Percentiles rank a stretch among this genome's conserved stretches.
Conservation (phyloP, 2,113 vertebrate species). For the Carollia perspicillata region DNA sequence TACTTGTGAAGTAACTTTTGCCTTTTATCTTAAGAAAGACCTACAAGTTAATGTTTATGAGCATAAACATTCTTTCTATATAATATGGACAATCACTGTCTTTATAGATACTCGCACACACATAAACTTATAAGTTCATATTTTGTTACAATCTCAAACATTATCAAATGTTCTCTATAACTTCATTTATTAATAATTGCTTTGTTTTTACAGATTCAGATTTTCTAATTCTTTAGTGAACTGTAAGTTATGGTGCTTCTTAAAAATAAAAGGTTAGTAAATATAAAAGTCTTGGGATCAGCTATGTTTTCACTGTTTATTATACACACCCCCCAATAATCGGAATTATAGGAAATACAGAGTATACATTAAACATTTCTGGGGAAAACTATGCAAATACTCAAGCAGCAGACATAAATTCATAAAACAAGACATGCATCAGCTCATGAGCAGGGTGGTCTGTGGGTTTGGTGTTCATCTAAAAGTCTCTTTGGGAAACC, state of each 20-base stretch:
- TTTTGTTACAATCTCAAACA: neutral
- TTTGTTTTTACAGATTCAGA: constrained; percentile 7
- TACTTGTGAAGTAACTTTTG: neutral
- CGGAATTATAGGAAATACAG: neutral
- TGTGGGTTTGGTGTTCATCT: neutral
- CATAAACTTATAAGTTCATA: neutral
- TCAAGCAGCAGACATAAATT: constrained; percentile 32
- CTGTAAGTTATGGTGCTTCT: constrained; percentile 2
- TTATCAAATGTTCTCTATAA: neutral
- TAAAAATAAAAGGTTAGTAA: constrained; percentile 1
- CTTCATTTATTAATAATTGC: neutral
- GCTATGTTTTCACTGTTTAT: neutral
- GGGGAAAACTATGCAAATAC: neutral
- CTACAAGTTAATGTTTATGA: neutral
- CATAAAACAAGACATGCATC: constrained; percentile 16
- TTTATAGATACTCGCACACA: neutral
- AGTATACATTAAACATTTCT: neutral
- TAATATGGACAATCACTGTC: neutral
- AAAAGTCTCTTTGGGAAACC: neutral
- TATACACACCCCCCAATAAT: neutral
- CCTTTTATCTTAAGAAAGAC: neutral
- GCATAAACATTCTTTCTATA: neutral
- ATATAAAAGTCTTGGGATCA: neutral
- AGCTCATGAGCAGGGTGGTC: neutral
- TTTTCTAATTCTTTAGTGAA: neutral